Evolutionary conservation across 2,888 invertebrate species (phyloP).

Genomic region (Oligia strigilis): DNA sequence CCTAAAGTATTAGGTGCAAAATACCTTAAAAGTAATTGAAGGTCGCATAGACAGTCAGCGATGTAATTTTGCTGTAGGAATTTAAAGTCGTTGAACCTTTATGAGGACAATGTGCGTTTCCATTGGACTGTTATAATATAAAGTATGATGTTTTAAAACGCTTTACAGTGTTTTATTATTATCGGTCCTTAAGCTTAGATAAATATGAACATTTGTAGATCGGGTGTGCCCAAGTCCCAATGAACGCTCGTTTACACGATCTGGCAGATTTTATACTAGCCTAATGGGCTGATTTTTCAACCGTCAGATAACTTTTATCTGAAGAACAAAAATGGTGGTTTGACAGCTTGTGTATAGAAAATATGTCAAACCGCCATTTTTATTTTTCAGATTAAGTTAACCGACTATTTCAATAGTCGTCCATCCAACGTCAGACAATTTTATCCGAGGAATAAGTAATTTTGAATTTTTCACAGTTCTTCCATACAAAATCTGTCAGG

Average conservation of each 20-base stretch:
- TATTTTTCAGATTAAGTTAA: background rate
- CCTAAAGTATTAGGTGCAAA: conserved; percentile 38
- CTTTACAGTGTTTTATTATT: background rate
- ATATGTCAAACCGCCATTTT: background rate
- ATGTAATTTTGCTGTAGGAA: conserved; percentile 71
- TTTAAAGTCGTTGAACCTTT: conserved; percentile 67
- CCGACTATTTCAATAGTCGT: too few species aligned
- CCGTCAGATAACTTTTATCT: background rate
- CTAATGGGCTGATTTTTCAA: background rate
- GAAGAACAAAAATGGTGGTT: background rate
- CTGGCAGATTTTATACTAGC: background rate
- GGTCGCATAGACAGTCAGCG: conserved; percentile 65
- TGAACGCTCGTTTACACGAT: background rate
- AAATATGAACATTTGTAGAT: background rate
- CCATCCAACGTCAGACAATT: too few species aligned
- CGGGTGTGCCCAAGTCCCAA: background rate
- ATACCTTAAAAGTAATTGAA: conserved; percentile 58
- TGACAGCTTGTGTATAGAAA: background rate
- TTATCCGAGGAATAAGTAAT: too few species aligned
- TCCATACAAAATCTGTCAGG: too few species aligned
- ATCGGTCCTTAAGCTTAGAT: background rate
- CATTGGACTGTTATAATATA: conserved; percentile 26
- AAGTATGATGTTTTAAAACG: conserved; percentile 5
- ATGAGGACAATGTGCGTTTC: conserved; percentile 59
- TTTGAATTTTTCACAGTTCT: too few species aligned